Evolutionary conservation across 2,888 invertebrate species (phyloP), one percentile per base, ranked within the genome.

Genomic region (Uloborus plumipes): DNA sequence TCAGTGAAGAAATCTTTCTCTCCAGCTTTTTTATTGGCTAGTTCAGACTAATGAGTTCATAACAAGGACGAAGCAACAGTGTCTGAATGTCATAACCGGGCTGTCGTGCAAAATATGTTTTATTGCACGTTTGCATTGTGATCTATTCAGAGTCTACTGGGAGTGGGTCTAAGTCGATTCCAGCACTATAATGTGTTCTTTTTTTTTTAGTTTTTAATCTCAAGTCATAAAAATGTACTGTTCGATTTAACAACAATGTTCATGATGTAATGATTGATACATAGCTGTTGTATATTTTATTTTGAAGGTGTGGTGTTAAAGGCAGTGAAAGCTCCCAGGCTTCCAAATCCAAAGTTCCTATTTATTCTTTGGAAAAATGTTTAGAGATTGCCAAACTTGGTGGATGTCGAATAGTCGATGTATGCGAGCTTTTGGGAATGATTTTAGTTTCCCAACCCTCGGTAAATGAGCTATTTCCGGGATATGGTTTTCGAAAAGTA

Each of bases 401-500:
- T 0, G 93, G 93, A 0, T 96, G 96, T 87, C 91, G 97, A 14
- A 95, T 96, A 0, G 89, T 96, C 87, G 93, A 94, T 0, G 93
- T 93, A 87, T 86, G 87, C 81, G 79, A 86, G 4, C 85, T 92
- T 1, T 75, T 87, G 47, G 92, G 92, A 75, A 91, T 93, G 67
- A 88, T 96, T 39, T 92, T 94, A 81, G 93, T 93, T 0, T 94
- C 96, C 0, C 94, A 94, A 87, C 93, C 93, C 81, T 94, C 94
- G 6, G 73, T 87, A 20, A 84, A 91, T 0, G 94, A 92, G 86
- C 87, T 95, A 0, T 95, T 95, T 88, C 92, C 93, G 71, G 95
- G 95, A 0, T 95, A 92, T 88, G 96, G 96, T 0, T 91, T 97
- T 2, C 91, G 93, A 79, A 94, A 94, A 88, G 91, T 97, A 79